phyloP scores from a whole-genome alignment of 2,888 invertebrate species.

The Lasioglossum figueresi region DNA sequence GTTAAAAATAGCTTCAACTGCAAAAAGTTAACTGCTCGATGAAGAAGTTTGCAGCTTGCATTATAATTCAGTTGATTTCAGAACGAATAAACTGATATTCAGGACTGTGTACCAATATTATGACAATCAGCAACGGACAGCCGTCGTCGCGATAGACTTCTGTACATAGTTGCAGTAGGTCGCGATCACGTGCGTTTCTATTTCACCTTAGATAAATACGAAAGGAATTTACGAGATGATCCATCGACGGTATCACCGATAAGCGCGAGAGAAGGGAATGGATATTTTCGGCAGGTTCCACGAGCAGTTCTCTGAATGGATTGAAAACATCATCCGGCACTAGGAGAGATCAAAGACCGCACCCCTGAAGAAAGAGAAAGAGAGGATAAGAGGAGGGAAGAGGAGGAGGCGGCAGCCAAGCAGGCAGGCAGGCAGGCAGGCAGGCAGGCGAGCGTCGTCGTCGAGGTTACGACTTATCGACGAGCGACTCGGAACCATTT shows the following conservation, averaged over 20 bases:
- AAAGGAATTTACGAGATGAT: not conserved
- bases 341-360: not conserved
- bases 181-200: not conserved
- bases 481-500: conserved; percentile 6
- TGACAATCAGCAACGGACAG: no score
- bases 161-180: not conserved
- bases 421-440: no score
- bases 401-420: no score
- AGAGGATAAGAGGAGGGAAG: not conserved
- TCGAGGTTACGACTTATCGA: conserved; percentile 9
- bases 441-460: not conserved
- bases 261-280: not conserved
- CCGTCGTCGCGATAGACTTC: no score
- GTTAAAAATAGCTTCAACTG: no score
- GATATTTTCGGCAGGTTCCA: not conserved
- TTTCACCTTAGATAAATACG: not conserved
- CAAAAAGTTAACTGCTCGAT: no score
- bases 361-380: not conserved
- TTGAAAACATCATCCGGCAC: not conserved
- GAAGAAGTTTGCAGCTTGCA: no score
- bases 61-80: no score
- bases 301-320: not conserved
- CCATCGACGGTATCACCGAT: not conserved
- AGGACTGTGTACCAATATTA: no score
- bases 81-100: no score